Evolutionary conservation across 2,888 invertebrate genomes (phyloP).

Genomic region (Cephus rjabovi): DNA sequence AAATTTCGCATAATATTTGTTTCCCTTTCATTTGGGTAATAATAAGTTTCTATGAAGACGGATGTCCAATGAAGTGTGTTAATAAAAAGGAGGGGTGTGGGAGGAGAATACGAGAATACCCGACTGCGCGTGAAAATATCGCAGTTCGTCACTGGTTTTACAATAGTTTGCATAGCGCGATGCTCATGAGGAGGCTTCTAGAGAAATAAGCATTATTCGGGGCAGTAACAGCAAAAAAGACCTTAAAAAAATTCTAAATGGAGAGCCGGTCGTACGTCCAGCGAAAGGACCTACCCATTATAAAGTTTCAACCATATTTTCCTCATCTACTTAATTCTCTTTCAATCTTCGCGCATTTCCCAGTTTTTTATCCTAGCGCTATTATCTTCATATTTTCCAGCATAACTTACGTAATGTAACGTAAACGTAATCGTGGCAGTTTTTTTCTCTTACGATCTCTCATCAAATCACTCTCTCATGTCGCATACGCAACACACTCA

Average conservation of each 20-base stretch:
- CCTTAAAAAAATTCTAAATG: background rate
- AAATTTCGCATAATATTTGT: conserved; percentile 30
- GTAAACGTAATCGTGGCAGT: background rate
- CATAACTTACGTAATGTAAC: background rate
- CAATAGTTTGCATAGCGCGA: background rate
- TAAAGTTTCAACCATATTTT: background rate
- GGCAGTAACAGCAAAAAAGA: background rate
- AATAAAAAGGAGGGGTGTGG: conserved; percentile 23
- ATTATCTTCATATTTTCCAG: background rate
- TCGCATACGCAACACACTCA: background rate
- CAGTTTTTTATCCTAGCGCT: background rate
- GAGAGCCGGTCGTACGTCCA: background rate
- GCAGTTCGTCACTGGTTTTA: background rate
- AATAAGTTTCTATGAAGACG: conserved; percentile 26
- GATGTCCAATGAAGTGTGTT: conserved; percentile 32
- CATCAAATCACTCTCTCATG: background rate
- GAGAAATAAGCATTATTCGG: background rate
- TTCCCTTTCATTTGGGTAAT: conserved; percentile 18
- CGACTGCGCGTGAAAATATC: background rate
- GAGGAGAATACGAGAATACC: background rate
- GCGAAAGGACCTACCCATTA: background rate
- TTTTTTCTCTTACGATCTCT: background rate
- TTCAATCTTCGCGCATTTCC: background rate
- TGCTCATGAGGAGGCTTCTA: background rate
- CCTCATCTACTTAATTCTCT: background rate